Percentiles rank a stretch among this genome's conserved stretches.
Evolutionary conservation across 1,140 invertebrate genomes (phyloP).

Genomic region (Ostrea edulis): DNA sequence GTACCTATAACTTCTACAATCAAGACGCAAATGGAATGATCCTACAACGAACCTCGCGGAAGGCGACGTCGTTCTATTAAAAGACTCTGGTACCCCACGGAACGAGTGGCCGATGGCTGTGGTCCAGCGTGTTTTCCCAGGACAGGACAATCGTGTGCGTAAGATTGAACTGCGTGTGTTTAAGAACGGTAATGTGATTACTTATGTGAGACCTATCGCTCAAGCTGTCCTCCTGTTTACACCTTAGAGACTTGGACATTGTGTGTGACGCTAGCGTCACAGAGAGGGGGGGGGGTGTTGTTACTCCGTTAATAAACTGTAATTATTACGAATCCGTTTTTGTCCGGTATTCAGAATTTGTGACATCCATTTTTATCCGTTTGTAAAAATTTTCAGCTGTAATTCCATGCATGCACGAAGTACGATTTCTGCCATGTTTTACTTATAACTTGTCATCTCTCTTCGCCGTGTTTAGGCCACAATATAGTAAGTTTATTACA

Average conservation of each 20-base stretch:
- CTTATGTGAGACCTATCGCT: background rate
- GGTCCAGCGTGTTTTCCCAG: background rate
- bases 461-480: too few relatives aligned
- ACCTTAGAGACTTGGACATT: background rate
- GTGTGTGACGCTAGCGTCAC: too few relatives aligned
- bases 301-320: too few relatives aligned
- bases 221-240: background rate
- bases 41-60: background rate
- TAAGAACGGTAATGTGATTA: background rate
- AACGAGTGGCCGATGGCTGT: slow-evolving; percentile 13
- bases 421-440: too few relatives aligned
- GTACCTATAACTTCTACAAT: slow-evolving; percentile 15
- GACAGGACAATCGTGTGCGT: background rate
- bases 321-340: too few relatives aligned
- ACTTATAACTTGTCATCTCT: too few relatives aligned
- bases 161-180: background rate
- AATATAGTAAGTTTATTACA: too few relatives aligned
- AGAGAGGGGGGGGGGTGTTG: too few relatives aligned
- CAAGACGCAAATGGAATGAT: background rate
- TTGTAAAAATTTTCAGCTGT: too few relatives aligned
- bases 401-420: too few relatives aligned
- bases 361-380: too few relatives aligned
- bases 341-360: too few relatives aligned
- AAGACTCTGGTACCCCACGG: background rate
- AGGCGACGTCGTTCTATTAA: background rate